Evolutionary conservation across 2,113 vertebrate genomes (phyloP).

Genomic region (Limanda limanda): DNA sequence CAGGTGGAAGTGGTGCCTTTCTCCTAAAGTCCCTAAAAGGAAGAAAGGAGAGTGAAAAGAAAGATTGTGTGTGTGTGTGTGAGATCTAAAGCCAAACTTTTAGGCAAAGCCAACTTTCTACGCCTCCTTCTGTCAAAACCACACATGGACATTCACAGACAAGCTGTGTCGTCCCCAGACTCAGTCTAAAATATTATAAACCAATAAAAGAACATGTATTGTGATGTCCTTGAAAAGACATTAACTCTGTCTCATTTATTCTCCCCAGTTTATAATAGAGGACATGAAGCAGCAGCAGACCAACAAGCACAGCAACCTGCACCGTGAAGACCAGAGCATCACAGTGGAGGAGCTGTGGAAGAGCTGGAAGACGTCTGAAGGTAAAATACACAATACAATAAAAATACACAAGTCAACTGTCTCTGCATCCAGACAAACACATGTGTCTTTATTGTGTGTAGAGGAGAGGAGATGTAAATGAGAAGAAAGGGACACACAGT

Average conservation of each 20-base stretch:
- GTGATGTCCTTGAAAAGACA: not conserved
- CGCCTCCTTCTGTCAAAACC: constrained; percentile 43
- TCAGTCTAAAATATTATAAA: not conserved
- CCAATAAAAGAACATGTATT: not conserved
- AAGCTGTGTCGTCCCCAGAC: not conserved
- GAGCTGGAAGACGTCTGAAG: constrained; percentile 96
- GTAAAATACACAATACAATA: constrained; percentile 76
- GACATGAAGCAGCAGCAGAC: constrained; percentile 97
- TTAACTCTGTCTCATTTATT: not conserved
- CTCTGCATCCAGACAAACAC: not conserved
- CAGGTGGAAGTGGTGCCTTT: constrained; percentile 64
- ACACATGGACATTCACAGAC: constrained; percentile 47
- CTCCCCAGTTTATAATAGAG: constrained; percentile 92
- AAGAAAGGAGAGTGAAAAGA: constrained; percentile 58
- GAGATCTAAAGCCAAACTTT: constrained; percentile 52
- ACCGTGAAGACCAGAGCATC: constrained; percentile 97
- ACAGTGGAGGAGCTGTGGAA: constrained; percentile 98
- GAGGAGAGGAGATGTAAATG: not conserved
- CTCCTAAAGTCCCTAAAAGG: constrained; percentile 76
- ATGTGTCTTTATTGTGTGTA: not conserved
- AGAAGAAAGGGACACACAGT: no score
- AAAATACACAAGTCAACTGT: not conserved
- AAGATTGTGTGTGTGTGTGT: constrained; percentile 11
- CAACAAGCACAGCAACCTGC: constrained; percentile 96
- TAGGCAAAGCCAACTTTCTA: constrained; percentile 46